Percentiles rank a stretch among this genome's conserved stretches.
These are phyloP conservation scores for Tipula lateralis DNA, from an alignment of 2,888 invertebrate genomes.

Conservation along the genomic window DNA sequence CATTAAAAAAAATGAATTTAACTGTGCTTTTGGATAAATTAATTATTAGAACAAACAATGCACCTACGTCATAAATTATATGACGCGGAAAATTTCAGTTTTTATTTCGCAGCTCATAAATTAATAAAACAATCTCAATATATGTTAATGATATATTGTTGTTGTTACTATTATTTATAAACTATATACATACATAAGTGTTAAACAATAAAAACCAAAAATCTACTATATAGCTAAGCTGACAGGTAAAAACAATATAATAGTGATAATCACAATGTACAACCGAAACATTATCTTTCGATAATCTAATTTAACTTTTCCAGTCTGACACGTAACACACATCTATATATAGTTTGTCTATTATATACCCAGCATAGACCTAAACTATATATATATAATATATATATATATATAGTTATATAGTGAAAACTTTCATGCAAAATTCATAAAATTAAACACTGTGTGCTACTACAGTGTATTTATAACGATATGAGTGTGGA, in stretches of 20 bases:
- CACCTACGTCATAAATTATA: not conserved
- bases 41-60: not conserved
- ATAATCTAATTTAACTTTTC: constrained; percentile 24
- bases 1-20: not conserved
- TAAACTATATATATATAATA: not conserved
- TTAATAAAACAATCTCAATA: not conserved
- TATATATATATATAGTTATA: not conserved
- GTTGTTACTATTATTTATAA: not conserved
- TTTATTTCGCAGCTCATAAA: not conserved
- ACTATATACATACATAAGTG: not conserved
- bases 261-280: not conserved
- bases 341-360: constrained; percentile 24
- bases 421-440: not conserved
- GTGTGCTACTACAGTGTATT: not conserved
- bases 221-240: not conserved
- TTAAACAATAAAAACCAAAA: not conserved
- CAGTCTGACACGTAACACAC: constrained; percentile 14
- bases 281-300: not conserved
- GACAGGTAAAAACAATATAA: not conserved
- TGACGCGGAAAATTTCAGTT: not conserved
- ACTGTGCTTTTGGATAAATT: not conserved
- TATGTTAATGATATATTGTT: no score
- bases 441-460: not conserved
- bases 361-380: no score
- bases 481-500: not conserved